Base-by-base conservation (phyloP, 2,888 invertebrate species). In the Minunthozetes semirufus region DNA sequence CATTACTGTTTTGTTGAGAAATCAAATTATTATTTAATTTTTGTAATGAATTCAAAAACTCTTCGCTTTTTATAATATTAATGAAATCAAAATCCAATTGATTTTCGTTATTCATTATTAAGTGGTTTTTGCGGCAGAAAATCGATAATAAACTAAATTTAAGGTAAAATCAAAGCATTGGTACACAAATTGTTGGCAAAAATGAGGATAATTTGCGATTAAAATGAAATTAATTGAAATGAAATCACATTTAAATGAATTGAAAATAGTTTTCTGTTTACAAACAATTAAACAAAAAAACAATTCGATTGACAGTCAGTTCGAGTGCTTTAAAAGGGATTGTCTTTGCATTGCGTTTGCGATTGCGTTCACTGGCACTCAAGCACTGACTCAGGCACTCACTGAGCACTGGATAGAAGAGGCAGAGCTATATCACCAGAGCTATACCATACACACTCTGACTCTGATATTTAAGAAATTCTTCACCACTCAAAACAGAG, bases 91-190 rank as follows among this genome's bases (percentile, higher is more conserved):
- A 42, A 42, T 66, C 66, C n/a, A 42, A 66, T 38, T 66, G n/a
- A 42, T 42, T 22, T 66, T 66, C 19, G 33, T 19, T 66, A 66
- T 66, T 42, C 66, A 66, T 61, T 8, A 25, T 61, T 61, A 61
- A 56, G 11, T 56, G 33, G 33, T 33, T 33, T 33, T 33, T 3
- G 33, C 4, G 33, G 3, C 33, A 8, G n/a, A n/a, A 13, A 13
- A 42, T 42, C 8, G 13, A 42, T 4, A 42, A 9, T 9, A 8
- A 42, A 42, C 42, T 42, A 13, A 42, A 42, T 9, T 13, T 13
- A 13, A 13, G 42, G 42, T 42, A 8, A 42, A 42, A 42, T 42
- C 42, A 42, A 42, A 33, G 33, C 33, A 33, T 33, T 33, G 33
- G 3, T 42, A 1, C 9, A 11, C 42, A 42, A 42, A 9, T 11